Conservation (phyloP, 1,140 invertebrate species). For the Penaeus japonicus region DNA sequence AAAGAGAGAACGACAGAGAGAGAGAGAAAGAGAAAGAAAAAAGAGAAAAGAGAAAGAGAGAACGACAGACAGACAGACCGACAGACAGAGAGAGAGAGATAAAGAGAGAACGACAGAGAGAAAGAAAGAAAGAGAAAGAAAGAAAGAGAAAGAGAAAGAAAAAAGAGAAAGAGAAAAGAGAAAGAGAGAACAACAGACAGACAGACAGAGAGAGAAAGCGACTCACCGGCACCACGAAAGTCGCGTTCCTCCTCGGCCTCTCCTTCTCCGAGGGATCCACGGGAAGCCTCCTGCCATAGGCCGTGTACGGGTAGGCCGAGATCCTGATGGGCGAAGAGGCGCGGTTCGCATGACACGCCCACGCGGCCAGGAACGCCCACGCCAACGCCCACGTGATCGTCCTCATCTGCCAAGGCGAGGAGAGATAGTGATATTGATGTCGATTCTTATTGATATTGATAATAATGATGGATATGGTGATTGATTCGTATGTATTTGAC, state of each 20-base stretch:
- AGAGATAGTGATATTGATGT: background rate
- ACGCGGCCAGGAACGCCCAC: background rate
- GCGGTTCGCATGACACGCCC: background rate
- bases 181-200: too few species aligned
- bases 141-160: too few species aligned
- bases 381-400: background rate
- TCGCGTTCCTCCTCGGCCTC: constrained; percentile 2
- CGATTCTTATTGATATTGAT: background rate
- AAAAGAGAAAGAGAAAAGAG: too few species aligned
- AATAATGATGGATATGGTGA: background rate
- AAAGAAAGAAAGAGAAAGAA: too few species aligned
- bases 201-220: too few species aligned
- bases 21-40: too few species aligned
- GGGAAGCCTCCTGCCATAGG: background rate
- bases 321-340: constrained; percentile 31
- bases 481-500: background rate
- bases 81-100: too few species aligned
- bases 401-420: background rate
- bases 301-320: background rate
- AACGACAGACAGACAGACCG: too few species aligned
- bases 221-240: constrained; percentile 14
- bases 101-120: too few species aligned
- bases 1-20: too few species aligned
- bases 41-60: too few species aligned
- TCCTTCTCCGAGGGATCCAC: background rate